Conservation (phyloP, 2,888 invertebrate genomes). For the Cephalotes varians region DNA sequence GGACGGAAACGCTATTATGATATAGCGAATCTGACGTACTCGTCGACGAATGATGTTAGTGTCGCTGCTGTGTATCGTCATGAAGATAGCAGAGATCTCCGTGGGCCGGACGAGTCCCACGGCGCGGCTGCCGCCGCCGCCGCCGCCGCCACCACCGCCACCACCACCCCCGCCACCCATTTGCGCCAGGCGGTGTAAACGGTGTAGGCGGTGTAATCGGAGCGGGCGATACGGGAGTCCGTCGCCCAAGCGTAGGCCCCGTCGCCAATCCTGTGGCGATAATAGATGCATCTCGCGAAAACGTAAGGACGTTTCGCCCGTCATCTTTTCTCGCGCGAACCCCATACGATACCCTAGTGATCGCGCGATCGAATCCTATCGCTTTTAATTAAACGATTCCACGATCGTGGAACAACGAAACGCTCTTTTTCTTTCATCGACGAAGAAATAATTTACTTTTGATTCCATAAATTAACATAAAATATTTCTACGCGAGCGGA, state of each 20-base stretch:
- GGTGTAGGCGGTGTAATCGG: conserved; percentile 65
- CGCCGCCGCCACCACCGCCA: conserved; percentile 75
- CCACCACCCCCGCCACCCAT: conserved; percentile 76
- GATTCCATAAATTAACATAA: no score
- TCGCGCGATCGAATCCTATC: no score
- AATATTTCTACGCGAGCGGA: no score
- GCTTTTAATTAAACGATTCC: no score
- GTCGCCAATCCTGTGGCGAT: conserved; percentile 14
- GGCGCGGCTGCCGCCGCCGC: conserved; percentile 72
- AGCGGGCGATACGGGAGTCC: conserved; percentile 4
- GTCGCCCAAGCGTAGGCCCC: conserved; percentile 7
- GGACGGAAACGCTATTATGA: conserved; percentile 72
- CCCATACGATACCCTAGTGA: no score
- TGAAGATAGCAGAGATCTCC: conserved; percentile 88
- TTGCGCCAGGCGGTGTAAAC: conserved; percentile 78
- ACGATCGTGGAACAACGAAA: no score
- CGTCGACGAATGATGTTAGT: conserved; percentile 87
- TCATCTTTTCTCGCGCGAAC: no score
- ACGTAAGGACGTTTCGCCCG: conserved; percentile 76
- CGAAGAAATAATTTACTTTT: no score
- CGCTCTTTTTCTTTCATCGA: no score
- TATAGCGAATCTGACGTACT: conserved; percentile 68
- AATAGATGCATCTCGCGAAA: conserved; percentile 73
- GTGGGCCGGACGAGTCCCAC: conserved; percentile 79
- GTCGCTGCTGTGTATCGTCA: conserved; percentile 88